Evolutionary conservation across 2,888 invertebrate genomes (phyloP), one percentile per base, ranked within the genome.

Genomic region (Anaspis maculata): DNA sequence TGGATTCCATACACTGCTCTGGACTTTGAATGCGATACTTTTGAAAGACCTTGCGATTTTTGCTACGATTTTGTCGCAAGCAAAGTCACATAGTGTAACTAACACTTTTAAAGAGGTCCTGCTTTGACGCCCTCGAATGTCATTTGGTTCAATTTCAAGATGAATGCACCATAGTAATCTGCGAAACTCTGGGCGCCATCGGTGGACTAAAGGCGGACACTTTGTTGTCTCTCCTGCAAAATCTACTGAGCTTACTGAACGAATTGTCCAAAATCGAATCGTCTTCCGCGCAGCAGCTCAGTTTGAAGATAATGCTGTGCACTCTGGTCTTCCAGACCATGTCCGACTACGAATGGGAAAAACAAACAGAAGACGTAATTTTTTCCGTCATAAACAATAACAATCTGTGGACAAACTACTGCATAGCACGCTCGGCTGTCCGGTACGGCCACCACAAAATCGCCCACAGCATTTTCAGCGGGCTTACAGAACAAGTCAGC

Each of bases 351-450:
- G 75, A 77, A 26, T 81, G 83, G 66, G 77, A 80, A 6, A 64
- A 68, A 1, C 70, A 73, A 42, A 73, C 77, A 10, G 64, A 72
- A 19, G 64, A 69, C 27, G 70, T 72, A 1, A 70, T 88, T 27
- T 66, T 77, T 34, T 68, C 66, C n/a, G 73, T 53, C 6, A 42
- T 39, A 57, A 32, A 40, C 4, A 54, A 45, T 16, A 74, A 79
- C 0, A 81, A 85, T 52, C 75, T 81, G 2, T 91, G 91, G 88
- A 79, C 83, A 3, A 81, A 85, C 52, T 95, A 91, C 61, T 74
- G 88, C 42, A 82, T 94, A 25, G 90, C 84, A 0, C 72, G 92
- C 32, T 86, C 89, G 9, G 90, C 90, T 0, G 76, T 89, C 11
- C 74, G 91, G 71, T 86, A 79, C 52, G 79, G 81, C 2, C 81